These are phyloP conservation scores for Perizoma affinitatum DNA, from an alignment of 2,888 invertebrate genomes.

Conservation along the genomic window DNA sequence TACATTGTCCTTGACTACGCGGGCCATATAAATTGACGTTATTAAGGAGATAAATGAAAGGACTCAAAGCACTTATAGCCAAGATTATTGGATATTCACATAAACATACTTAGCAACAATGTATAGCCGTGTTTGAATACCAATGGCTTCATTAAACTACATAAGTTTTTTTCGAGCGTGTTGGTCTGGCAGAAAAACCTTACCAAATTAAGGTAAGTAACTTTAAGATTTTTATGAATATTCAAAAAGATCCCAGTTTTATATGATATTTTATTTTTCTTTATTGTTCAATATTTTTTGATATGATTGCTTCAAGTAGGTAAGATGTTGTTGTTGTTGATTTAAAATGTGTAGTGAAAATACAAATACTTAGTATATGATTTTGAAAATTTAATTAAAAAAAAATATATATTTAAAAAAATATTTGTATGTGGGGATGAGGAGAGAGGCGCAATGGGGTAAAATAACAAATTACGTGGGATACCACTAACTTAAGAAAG, in stretches of 20 bases:
- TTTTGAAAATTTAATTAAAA: no score
- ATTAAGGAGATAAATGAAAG: conserved; percentile 43
- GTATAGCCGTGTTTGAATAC: conserved; percentile 16
- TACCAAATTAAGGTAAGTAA: not conserved
- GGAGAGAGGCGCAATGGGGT: no score
- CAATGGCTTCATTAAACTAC: conserved; percentile 16
- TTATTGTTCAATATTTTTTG: not conserved
- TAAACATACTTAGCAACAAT: conserved; percentile 23
- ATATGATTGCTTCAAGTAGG: not conserved
- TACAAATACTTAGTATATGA: no score
- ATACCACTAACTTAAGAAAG: no score
- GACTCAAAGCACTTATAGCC: conserved; percentile 34
- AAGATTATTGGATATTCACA: conserved; percentile 33
- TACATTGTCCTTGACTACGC: conserved; percentile 41
- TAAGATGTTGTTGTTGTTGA: no score
- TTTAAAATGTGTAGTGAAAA: no score
- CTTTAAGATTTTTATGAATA: conserved; percentile 11
- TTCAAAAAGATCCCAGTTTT: conserved; percentile 15
- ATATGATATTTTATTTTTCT: not conserved
- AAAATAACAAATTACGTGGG: no score
- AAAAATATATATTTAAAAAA: no score
- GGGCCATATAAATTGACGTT: conserved; percentile 43
- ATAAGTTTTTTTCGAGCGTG: conserved; percentile 7
- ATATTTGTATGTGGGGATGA: no score
- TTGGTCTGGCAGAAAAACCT: conserved; percentile 11